A percentile compares a stretch with the other conserved stretches of the same genome.
phyloP scores from a whole-genome alignment of 35 echinoderm and acorn worm species.

The Apostichopus californicus region DNA sequence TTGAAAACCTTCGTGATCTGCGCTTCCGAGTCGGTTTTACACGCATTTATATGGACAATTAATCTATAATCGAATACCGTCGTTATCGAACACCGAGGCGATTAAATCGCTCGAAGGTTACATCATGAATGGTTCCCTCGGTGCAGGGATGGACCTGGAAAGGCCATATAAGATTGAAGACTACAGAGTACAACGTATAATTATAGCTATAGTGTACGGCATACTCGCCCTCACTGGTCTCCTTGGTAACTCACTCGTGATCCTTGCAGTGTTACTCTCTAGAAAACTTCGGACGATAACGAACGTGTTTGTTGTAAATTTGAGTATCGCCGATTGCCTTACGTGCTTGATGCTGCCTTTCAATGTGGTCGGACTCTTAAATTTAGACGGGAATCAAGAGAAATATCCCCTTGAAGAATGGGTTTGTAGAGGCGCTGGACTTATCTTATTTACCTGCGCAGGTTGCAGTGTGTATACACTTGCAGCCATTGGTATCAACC shows the following conservation, averaged over 20 bases:
- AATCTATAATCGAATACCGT: too few relatives aligned
- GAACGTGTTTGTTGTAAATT: conserved; percentile 89
- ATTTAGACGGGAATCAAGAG: conserved; percentile 31
- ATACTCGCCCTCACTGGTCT: conserved; percentile 59
- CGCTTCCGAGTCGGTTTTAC: background rate
- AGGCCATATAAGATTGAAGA: conserved; percentile 66
- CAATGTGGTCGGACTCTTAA: conserved; percentile 73
- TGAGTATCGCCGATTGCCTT: conserved; percentile 74
- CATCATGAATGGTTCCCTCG: background rate
- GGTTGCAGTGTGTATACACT: conserved; percentile 87
- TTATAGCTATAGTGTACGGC: conserved; percentile 63
- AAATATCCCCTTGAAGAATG: conserved; percentile 64
- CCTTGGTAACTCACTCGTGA: conserved; percentile 80
- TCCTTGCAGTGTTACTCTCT: conserved; percentile 75
- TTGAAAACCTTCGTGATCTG: too few relatives aligned
- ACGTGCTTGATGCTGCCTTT: conserved; percentile 70
- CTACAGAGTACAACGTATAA: conserved; percentile 59
- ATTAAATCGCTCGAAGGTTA: background rate
- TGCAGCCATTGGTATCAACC: conserved; percentile 79
- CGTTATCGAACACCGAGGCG: background rate
- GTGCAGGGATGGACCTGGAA: conserved; percentile 11
- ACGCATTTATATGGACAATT: background rate
- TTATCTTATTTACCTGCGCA: conserved; percentile 64
- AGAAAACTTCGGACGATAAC: conserved; percentile 83
- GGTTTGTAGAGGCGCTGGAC: conserved; percentile 59